These are phyloP conservation scores for Marcusenius ussheri DNA, from an alignment of 2,113 vertebrate genomes.

Conservation along the genomic window DNA sequence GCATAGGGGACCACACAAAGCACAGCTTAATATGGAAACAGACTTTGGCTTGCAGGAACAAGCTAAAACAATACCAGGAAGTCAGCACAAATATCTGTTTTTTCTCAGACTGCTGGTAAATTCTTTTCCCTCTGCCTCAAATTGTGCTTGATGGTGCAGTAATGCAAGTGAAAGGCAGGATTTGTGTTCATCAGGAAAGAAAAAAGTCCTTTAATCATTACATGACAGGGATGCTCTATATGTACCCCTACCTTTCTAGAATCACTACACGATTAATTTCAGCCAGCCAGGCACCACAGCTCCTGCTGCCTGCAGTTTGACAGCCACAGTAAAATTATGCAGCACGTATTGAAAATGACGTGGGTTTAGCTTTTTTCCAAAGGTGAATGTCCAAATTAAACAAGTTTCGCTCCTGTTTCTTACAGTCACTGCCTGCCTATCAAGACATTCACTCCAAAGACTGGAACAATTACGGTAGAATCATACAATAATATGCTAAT, in stretches of 20 bases:
- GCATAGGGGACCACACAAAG: background rate
- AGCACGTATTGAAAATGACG: background rate
- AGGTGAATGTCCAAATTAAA: background rate
- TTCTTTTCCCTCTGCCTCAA: background rate
- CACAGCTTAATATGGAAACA: background rate
- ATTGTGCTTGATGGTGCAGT: background rate
- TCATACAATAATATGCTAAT: background rate
- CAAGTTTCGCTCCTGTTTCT: background rate
- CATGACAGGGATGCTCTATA: background rate
- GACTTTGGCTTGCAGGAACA: background rate
- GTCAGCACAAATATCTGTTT: background rate
- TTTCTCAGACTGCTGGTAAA: background rate
- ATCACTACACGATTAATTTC: background rate
- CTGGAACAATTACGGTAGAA: background rate
- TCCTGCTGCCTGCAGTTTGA: background rate
- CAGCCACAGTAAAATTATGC: background rate
- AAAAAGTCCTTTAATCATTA: background rate
- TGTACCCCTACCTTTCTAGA: background rate
- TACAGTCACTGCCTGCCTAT: background rate
- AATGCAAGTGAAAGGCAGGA: background rate
- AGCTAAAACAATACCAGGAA: slow-evolving; percentile 12
- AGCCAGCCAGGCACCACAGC: background rate
- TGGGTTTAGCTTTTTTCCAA: background rate
- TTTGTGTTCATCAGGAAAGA: background rate
- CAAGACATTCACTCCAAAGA: background rate